Percentiles rank a stretch among this genome's conserved stretches.
Evolutionary conservation across 2,113 vertebrate species (phyloP).

Genomic region (Hippolais icterina): DNA sequence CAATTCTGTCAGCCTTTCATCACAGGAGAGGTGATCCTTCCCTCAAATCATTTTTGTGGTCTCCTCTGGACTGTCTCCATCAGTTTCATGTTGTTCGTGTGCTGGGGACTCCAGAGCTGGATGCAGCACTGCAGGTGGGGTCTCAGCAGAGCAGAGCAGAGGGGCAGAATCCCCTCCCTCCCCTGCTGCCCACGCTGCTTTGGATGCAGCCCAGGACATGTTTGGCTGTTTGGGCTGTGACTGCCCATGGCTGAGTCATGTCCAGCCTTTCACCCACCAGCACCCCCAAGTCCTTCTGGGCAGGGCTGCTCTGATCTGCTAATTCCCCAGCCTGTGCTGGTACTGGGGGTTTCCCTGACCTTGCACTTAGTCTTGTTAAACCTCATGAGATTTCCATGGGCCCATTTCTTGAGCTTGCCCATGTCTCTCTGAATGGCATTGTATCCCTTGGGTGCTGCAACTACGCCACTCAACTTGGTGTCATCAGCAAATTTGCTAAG

Average conservation of each 20-base stretch:
- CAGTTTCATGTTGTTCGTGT: background rate
- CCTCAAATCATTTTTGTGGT: fast-evolving
- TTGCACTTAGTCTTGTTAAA: background rate
- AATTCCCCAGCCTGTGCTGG: background rate
- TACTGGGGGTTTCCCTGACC: fast-evolving
- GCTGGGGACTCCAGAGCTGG: background rate
- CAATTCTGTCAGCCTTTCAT: background rate
- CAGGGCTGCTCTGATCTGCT: background rate
- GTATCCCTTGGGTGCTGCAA: background rate
- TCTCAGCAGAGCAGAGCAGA: background rate
- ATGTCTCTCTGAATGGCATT: background rate
- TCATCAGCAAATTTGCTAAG: background rate
- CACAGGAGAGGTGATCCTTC: fast-evolving
- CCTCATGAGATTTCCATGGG: background rate
- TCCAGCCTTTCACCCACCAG: background rate
- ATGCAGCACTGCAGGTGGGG: fast-evolving
- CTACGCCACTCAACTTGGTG: background rate
- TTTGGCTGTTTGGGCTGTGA: background rate
- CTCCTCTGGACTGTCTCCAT: fast-evolving
- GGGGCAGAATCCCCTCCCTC: background rate
- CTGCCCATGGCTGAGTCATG: fast-evolving
- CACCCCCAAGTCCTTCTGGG: background rate
- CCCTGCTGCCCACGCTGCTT: background rate
- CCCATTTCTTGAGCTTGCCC: fast-evolving
- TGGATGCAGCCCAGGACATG: background rate